A percentile compares a stretch with the other conserved stretches of the same genome.
These are phyloP conservation scores for Athene cunicularia DNA, from an alignment of 2,113 vertebrate genomes.

Conservation along the genomic window DNA sequence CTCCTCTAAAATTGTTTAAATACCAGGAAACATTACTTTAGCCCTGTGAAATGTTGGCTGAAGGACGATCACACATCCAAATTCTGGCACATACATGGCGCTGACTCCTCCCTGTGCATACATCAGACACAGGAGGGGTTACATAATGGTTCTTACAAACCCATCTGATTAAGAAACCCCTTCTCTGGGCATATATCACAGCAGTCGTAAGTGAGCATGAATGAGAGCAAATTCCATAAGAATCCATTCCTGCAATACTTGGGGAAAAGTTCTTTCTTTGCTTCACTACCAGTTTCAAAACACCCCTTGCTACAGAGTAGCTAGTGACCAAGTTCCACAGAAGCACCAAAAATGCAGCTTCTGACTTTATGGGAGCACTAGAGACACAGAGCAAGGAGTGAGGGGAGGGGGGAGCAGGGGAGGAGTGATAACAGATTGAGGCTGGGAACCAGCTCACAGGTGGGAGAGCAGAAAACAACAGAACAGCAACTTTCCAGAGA, in stretches of 20 bases:
- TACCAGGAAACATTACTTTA: neutral
- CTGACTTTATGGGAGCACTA: neutral
- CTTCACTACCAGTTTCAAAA: neutral
- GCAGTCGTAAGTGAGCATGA: neutral
- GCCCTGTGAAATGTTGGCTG: neutral
- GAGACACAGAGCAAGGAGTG: neutral
- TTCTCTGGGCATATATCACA: neutral
- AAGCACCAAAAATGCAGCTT: neutral
- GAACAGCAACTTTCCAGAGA: neutral
- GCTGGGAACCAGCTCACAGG: neutral
- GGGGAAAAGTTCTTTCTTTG: neutral
- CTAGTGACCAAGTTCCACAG: neutral
- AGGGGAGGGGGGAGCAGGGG: accelerated
- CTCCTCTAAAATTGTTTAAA: neutral
- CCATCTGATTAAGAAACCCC: neutral
- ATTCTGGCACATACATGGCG: neutral
- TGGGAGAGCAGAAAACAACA: neutral
- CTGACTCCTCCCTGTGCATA: neutral
- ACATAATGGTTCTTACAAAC: neutral
- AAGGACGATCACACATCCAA: neutral
- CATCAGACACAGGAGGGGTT: neutral
- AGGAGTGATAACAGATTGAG: neutral
- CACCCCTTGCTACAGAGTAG: neutral
- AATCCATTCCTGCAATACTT: neutral
- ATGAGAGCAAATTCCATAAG: neutral